phyloP scores from a whole-genome alignment of 2,113 vertebrate genomes.

The Geothlypis trichas region DNA sequence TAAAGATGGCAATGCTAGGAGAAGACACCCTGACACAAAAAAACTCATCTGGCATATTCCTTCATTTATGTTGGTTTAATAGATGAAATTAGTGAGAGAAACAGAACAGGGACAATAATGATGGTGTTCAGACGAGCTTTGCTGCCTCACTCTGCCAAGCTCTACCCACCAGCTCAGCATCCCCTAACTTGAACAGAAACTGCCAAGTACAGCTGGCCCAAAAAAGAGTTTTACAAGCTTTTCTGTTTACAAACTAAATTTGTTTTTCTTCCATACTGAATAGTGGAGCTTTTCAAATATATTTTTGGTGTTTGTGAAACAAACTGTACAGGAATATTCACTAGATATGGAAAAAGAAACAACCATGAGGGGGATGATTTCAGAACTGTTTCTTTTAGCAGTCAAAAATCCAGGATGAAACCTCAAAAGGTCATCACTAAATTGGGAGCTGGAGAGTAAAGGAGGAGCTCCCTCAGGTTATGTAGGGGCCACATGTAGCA shows the following conservation, averaged over 20 bases:
- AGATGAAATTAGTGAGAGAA: slow-evolving; percentile 36
- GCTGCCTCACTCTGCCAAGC: background rate
- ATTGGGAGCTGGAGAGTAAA: fast-evolving
- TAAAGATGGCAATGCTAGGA: background rate
- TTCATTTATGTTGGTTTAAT: slow-evolving; percentile 57
- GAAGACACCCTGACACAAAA: background rate
- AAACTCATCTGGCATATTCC: slow-evolving; percentile 13
- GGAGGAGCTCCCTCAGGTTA: background rate
- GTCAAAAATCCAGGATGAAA: background rate
- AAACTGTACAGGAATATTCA: background rate
- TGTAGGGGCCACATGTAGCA: fast-evolving
- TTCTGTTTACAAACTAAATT: background rate
- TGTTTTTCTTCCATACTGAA: background rate
- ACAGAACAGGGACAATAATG: background rate
- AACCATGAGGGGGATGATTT: background rate
- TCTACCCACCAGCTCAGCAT: background rate
- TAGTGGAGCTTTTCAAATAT: background rate
- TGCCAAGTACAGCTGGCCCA: background rate
- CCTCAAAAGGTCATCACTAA: background rate
- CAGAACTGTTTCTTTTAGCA: background rate
- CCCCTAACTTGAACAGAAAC: background rate
- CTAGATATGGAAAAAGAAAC: background rate
- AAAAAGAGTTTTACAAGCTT: background rate
- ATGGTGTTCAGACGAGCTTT: background rate
- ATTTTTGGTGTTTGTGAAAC: background rate